A percentile compares a stretch with the other conserved stretches of the same genome.
Conservation (phyloP, 2,797 vertebrate genomes). For the Paramormyrops hopkinsi region DNA sequence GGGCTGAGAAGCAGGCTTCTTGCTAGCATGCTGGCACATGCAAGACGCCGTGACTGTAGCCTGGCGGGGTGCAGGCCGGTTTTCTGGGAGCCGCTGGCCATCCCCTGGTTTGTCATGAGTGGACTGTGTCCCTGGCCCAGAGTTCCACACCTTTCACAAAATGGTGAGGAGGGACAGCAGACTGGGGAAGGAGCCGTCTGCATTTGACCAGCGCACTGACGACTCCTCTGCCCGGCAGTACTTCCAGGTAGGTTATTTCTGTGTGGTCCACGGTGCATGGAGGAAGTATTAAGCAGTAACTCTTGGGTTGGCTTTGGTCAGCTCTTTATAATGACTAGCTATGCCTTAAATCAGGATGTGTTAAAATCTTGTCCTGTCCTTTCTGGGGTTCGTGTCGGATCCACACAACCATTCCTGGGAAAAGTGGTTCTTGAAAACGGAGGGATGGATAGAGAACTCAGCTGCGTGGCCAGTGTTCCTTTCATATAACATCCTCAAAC, state of each 20-base stretch:
- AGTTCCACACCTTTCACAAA: constrained; percentile 53
- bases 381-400: not conserved
- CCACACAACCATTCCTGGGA: not conserved
- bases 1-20: not conserved
- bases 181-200: constrained; percentile 37
- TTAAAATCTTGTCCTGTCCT: not conserved
- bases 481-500: not conserved
- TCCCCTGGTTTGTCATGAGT: not conserved
- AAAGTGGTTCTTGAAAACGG: not conserved
- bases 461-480: not conserved
- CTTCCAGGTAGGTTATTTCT: constrained; percentile 49
- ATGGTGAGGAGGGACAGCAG: constrained; percentile 40
- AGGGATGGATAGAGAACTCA: not conserved
- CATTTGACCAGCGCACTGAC: constrained; percentile 52
- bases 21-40: not conserved
- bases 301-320: not conserved
- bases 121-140: constrained; percentile 38
- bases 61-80: not conserved
- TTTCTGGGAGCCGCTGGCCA: not conserved
- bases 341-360: not conserved
- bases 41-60: not conserved
- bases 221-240: constrained; percentile 49
- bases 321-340: not conserved
- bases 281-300: not conserved
- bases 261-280: not conserved